Conservation (phyloP, 2,888 invertebrate genomes). For the Aethes cnicana region DNA sequence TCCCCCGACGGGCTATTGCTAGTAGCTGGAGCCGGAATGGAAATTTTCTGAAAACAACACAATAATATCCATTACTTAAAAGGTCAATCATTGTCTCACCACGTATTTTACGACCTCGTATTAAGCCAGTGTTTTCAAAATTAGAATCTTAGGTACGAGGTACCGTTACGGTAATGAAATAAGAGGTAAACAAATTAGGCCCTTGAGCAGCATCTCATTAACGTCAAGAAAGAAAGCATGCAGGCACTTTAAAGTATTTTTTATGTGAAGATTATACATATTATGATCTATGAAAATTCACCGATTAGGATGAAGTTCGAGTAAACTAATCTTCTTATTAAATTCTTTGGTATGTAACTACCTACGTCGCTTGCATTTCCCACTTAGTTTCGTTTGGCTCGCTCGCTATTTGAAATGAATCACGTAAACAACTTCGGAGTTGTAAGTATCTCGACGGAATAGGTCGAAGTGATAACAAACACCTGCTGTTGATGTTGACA, state of each 20-base stretch:
- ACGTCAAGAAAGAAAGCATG: conserved; percentile 20
- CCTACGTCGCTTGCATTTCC: not conserved
- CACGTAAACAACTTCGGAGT: conserved; percentile 43
- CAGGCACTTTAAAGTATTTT: conserved; percentile 2
- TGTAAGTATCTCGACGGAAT: conserved; percentile 41
- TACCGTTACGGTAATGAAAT: conserved; percentile 6
- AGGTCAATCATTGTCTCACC: too few relatives aligned
- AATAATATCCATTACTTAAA: conserved; percentile 27
- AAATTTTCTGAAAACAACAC: conserved; percentile 85
- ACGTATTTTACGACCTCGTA: too few relatives aligned
- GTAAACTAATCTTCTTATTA: too few relatives aligned
- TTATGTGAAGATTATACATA: too few relatives aligned
- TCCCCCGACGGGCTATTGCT: conserved; percentile 72
- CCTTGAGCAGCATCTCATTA: conserved; percentile 40
- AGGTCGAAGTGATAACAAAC: conserved; percentile 27
- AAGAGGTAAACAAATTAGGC: conserved; percentile 33
- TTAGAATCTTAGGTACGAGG: not conserved
- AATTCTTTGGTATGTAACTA: too few relatives aligned
- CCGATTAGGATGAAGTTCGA: too few relatives aligned
- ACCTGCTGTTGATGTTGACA: conserved; percentile 38
- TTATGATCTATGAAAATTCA: too few relatives aligned
- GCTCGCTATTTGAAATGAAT: conserved; percentile 48
- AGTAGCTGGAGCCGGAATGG: conserved; percentile 87
- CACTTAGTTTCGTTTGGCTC: conserved; percentile 15
- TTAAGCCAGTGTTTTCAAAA: too few relatives aligned